Evolutionary conservation across 2,888 invertebrate species (phyloP).

Genomic region (Scrobipalpa costella): DNA sequence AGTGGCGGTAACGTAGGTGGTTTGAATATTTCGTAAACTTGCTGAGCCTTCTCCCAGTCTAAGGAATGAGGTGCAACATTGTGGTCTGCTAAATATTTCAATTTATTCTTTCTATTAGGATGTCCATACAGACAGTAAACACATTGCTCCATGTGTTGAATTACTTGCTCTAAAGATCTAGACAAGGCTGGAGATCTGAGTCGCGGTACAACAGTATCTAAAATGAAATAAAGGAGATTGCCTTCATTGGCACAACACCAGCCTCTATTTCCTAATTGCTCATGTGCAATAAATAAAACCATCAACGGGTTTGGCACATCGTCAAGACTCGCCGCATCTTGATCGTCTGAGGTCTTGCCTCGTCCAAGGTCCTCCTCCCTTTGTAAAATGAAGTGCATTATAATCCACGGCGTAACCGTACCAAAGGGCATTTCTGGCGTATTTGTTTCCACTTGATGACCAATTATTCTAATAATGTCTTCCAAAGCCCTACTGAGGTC

Average conservation of each 20-base stretch:
- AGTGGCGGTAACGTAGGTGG: conserved; percentile 91
- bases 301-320: conserved; percentile 87
- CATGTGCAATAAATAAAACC: conserved; percentile 91
- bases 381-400: conserved; percentile 89
- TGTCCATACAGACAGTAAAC: conserved; percentile 92
- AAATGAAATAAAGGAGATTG: conserved; percentile 87
- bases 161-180: conserved; percentile 84
- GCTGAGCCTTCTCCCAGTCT: conserved; percentile 87
- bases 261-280: conserved; percentile 87
- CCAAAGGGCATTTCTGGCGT: conserved; percentile 84
- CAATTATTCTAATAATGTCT: conserved; percentile 87
- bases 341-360: conserved; percentile 66
- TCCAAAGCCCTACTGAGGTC: conserved; percentile 86
- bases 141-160: conserved; percentile 90
- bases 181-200: conserved; percentile 84
- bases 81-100: conserved; percentile 86
- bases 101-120: conserved; percentile 84
- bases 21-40: conserved; percentile 90
- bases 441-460: conserved; percentile 89
- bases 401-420: conserved; percentile 89
- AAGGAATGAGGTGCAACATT: conserved; percentile 85
- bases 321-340: conserved; percentile 72
- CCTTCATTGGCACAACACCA: conserved; percentile 91
- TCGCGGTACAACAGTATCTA: conserved; percentile 87
- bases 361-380: conserved; percentile 86